These are phyloP conservation scores for Echinometra lucunter DNA, from an alignment of 53 echinoderm and acorn worm species.

Conservation along the genomic window DNA sequence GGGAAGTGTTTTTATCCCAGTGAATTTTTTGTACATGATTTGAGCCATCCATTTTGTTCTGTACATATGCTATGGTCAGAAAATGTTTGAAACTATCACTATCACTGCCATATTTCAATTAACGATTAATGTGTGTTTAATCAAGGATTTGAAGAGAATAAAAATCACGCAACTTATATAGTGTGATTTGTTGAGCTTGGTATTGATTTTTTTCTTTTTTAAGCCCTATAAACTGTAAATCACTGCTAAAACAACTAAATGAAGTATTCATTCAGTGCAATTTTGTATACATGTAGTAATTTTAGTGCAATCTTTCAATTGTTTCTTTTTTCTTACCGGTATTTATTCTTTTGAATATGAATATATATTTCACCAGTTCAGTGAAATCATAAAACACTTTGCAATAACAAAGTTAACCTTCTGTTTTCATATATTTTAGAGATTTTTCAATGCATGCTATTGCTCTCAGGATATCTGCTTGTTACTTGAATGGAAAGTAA, in stretches of 20 bases:
- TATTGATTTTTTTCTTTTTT: not conserved
- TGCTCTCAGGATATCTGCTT: not conserved
- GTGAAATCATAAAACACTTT: not conserved
- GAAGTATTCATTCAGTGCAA: not conserved
- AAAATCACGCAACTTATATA: not conserved
- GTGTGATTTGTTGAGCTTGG: not conserved
- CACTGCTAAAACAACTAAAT: not conserved
- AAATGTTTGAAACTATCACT: not conserved
- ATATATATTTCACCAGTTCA: not conserved
- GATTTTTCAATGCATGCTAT: not conserved
- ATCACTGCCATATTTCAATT: not conserved
- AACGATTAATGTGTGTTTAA: not conserved
- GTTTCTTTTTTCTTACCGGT: not conserved
- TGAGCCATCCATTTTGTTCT: not conserved
- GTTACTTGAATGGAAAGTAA: not conserved
- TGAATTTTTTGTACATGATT: not conserved
- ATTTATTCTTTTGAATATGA: not conserved
- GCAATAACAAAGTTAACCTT: not conserved
- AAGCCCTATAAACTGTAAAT: not conserved
- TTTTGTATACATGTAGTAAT: not conserved
- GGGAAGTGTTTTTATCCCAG: too few species aligned
- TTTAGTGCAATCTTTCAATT: not conserved
- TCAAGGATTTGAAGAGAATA: not conserved
- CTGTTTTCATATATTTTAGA: not conserved
- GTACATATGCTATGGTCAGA: conserved; percentile 14